Conservation (phyloP, 2,113 vertebrate species). For the Microcebus lehilahytsara region DNA sequence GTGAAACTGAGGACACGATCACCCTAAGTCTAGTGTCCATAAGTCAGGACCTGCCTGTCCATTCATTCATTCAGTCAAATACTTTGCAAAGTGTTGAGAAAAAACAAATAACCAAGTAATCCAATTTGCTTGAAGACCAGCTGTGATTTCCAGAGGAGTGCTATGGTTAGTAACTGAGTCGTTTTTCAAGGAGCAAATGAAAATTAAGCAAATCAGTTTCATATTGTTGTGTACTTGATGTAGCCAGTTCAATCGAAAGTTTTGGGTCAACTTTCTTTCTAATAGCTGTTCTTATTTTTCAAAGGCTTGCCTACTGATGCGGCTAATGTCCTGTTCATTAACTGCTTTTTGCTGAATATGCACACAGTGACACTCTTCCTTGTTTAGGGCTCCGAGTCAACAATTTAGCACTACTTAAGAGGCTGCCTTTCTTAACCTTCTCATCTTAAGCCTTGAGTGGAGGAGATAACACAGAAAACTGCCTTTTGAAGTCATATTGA, state of each 20-base stretch:
- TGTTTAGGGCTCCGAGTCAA: not conserved
- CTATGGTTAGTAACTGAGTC: not conserved
- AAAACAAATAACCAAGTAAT: not conserved
- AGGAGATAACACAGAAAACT: slow-evolving; percentile 65
- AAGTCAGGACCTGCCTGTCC: not conserved
- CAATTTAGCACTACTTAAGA: not conserved
- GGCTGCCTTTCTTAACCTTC: slow-evolving; percentile 69
- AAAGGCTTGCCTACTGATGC: not conserved
- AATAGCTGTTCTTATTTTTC: not conserved
- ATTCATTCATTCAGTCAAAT: not conserved
- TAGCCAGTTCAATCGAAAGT: not conserved
- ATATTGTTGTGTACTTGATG: not conserved
- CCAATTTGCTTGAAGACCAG: not conserved
- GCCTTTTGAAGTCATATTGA: slow-evolving; percentile 74
- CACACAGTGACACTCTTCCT: not conserved
- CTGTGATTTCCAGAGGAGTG: not conserved
- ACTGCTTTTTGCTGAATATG: not conserved
- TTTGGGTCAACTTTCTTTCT: not conserved
- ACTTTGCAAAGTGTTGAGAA: not conserved
- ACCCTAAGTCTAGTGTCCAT: not conserved
- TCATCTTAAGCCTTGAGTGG: slow-evolving; percentile 56
- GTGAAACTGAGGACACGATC: not conserved
- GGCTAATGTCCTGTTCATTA: not conserved
- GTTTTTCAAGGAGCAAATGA: not conserved
- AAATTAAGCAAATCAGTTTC: not conserved